Base-by-base conservation (phyloP, 2,113 vertebrate species). In the Stegostoma tigrinum region DNA sequence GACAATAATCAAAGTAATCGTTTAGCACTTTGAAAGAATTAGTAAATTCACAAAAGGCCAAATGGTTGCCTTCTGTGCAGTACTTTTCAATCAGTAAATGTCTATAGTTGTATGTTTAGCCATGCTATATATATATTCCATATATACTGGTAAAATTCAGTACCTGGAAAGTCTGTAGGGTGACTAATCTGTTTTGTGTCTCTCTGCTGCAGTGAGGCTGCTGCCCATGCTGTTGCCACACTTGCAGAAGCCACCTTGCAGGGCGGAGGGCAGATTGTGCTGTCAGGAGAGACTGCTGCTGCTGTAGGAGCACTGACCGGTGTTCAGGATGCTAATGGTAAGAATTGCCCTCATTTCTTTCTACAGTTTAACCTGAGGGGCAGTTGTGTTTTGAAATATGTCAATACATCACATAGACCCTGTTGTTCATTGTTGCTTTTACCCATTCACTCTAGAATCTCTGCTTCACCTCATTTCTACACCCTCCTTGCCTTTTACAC, bases 201-300 rank as follows among this genome's bases (percentile, higher is more conserved):
- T 90, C 75, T 72, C 67, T 96, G 78, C 97, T 96, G 0, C 97
- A 99, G 99, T 38, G 99, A 99, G 98, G 99, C 99, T 23, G 99
- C 99, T 0, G 99, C 99, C 96, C 99, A 99, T 19, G 99, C 99
- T 2, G 99, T 99, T 27, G 99, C 99, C 85, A 99, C 99, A 0
- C 96, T 99, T 96, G 99, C 99, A 0, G 99, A 99, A 96, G 99
- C 99, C 96, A 99, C 99, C 96, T 98, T 99, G 19, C 99, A 99
- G 96, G 99, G 99, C 0, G 99, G 99, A 95, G 99, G 99, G 75
- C 99, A 99, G 96, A 99, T 99, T 6, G 99, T 99, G 96, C 97
- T 99, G 95, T 99, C 99, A 0, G 98, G 98, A 78, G 99, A 99
- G 97, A 99, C 99, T 0, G 99, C 99, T 10, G 99, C 99, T n/a